These are phyloP conservation scores for Oscheius myriophilus DNA, from an alignment of 2,888 invertebrate species.

Conservation along the genomic window DNA sequence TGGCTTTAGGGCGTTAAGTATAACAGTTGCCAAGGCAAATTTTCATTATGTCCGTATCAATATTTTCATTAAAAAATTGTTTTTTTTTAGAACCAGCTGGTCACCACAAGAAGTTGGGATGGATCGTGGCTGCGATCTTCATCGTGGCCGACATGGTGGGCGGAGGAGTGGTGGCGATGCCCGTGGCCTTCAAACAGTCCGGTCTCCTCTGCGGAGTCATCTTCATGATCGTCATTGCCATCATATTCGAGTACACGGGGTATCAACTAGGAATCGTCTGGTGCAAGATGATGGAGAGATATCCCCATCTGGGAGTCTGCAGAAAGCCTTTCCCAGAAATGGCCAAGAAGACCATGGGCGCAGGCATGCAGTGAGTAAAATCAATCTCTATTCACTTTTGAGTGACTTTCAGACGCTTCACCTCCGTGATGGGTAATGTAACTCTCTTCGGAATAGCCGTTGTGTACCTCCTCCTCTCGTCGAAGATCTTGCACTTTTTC, in stretches of 20 bases:
- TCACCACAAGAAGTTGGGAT: conserved; percentile 55
- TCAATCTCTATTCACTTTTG: neutral
- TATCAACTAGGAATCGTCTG: conserved; percentile 67
- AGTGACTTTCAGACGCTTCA: conserved; percentile 52
- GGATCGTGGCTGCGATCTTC: conserved; percentile 61
- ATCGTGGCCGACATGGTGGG: conserved; percentile 70
- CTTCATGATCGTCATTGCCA: conserved; percentile 57
- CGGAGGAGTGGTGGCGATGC: conserved; percentile 70
- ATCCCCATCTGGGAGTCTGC: conserved; percentile 59
- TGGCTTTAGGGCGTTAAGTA: too few species aligned
- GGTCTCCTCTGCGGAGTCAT: conserved; percentile 51
- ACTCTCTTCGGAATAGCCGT: conserved; percentile 67
- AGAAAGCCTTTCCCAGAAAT: conserved; percentile 70
- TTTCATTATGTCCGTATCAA: too few species aligned
- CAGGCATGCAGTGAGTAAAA: conserved; percentile 43
- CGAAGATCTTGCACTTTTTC: conserved; percentile 65
- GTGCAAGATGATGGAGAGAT: conserved; percentile 61
- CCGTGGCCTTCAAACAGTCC: conserved; percentile 64
- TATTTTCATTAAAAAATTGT: too few species aligned
- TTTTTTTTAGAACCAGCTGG: conserved; percentile 42
- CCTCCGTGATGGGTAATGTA: conserved; percentile 56
- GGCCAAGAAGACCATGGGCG: conserved; percentile 65
- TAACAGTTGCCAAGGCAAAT: too few species aligned
- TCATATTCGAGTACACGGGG: conserved; percentile 67
- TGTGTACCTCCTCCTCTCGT: conserved; percentile 67